Percentiles rank a stretch among this genome's conserved stretches.
These are phyloP conservation scores for Cloeon dipterum DNA, from an alignment of 2,888 invertebrate species.

Conservation along the genomic window DNA sequence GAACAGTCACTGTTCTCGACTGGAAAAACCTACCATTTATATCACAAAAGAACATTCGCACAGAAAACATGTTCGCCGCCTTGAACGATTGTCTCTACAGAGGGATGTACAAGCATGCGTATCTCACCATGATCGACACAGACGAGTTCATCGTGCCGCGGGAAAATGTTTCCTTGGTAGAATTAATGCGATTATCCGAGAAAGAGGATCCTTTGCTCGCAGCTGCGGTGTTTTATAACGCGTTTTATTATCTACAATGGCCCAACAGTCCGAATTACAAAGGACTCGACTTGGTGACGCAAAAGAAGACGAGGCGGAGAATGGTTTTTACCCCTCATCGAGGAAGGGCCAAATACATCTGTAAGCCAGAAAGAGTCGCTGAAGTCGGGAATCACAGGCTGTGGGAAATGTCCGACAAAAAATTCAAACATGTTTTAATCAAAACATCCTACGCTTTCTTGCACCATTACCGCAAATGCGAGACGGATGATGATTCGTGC, in stretches of 20 bases:
- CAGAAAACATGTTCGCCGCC: conserved; percentile 15
- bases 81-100: conserved; percentile 16
- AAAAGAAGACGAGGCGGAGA: conserved; percentile 13
- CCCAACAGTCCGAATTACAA: conserved; percentile 17
- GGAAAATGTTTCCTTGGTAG: conserved; percentile 11
- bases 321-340: conserved; percentile 18
- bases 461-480: conserved; percentile 10
- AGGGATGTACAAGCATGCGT: conserved; percentile 15
- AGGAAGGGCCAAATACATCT: conserved; percentile 17
- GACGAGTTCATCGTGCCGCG: conserved; percentile 15
- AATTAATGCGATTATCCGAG: too few relatives aligned
- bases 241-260: conserved; percentile 24
- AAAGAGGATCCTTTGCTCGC: too few relatives aligned
- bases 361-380: conserved; percentile 12
- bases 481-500: conserved; percentile 9
- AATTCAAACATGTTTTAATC: conserved; percentile 3
- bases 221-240: conserved; percentile 22
- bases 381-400: conserved; percentile 15
- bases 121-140: conserved; percentile 12
- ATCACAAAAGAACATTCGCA: conserved; percentile 16
- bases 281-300: conserved; percentile 9
- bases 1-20: conserved; percentile 17
- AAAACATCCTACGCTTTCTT: too few relatives aligned
- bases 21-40: conserved; percentile 18
- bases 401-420: conserved; percentile 10